Base-by-base conservation (phyloP, 2,888 invertebrate species). In the Auanema freiburgensis region DNA sequence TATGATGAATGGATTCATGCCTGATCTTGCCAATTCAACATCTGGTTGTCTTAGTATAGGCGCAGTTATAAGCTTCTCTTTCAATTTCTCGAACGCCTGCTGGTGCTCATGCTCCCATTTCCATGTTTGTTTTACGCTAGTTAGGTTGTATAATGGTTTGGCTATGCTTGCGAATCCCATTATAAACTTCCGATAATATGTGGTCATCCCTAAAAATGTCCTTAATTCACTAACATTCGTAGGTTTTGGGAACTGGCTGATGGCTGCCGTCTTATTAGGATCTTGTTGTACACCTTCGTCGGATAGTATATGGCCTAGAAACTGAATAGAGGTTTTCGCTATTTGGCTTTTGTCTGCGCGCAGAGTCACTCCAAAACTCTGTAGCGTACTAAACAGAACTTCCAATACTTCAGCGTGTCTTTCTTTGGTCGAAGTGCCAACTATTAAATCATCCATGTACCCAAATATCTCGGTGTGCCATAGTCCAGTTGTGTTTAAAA, bases 151-250 rank as follows among this genome's bases (percentile, higher is more conserved):
- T 43, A 69, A 24, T 0, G 70, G 70, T 1, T 56, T 46, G 4
- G 71, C 71, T 1, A 62, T 58, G 3, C 49, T 11, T 0, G 63
- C 62, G 44, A 66, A 71, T 3, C 42, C 21, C 8, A 42, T 11
- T 16, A 71, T 51, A 55, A 72, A 72, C 16, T 76, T 66, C 0
- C 70, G 59, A 43, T 69, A 60, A 40, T 69, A 72, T 1, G 56
- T 49, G 0, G 57, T 57, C 11, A 69, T 25, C 6, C 74, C 76
- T 16, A 74, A 46, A 18, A 74, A 63, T 0, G 43, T 44, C 21
- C 57, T 65, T 11, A 73, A 25, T 24, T 61, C 56, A 12, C 24
- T 57, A 14, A 46, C 40, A n/a, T 16, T 56, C n/a, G 11, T 14
- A 2, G 70, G 74, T 8, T 33, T 21, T 14, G 61, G 63, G 5